phyloP scores from a whole-genome alignment of 1,140 invertebrate genomes.

The Ostrea denselamellosa region DNA sequence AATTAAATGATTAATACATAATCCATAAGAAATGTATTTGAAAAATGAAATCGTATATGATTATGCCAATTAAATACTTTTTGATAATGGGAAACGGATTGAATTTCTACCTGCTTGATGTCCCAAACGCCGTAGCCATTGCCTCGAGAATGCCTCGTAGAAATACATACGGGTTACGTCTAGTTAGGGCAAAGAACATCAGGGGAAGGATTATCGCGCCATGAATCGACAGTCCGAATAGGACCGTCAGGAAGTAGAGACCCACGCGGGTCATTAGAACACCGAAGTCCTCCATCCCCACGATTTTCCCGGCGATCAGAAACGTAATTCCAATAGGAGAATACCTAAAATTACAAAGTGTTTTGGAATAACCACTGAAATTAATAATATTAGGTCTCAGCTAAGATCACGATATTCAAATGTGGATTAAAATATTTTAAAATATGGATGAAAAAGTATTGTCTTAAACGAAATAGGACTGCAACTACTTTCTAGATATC shows the following conservation, averaged over 20 bases:
- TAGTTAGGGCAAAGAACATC: conserved; percentile 81
- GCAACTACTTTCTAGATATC: too few species aligned
- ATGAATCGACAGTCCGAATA: conserved; percentile 92
- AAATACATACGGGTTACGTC: conserved; percentile 82
- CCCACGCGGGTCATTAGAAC: conserved; percentile 91
- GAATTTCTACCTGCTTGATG: conserved; percentile 76
- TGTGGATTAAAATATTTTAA: too few species aligned
- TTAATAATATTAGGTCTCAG: too few species aligned
- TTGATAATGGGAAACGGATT: not conserved
- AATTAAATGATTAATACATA: too few species aligned
- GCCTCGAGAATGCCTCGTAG: conserved; percentile 83
- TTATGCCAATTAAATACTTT: not conserved
- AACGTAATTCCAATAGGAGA: conserved; percentile 95
- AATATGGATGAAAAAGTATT: too few species aligned
- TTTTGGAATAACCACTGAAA: conserved; percentile 7
- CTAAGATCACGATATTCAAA: too few species aligned
- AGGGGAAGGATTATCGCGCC: conserved; percentile 92
- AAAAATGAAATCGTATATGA: not conserved
- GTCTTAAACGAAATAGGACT: too few species aligned
- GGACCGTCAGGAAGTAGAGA: conserved; percentile 93
- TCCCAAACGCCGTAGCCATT: conserved; percentile 83
- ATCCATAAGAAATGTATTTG: not conserved
- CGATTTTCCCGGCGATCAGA: conserved; percentile 92
- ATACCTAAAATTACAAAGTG: conserved; percentile 83
- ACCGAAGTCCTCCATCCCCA: conserved; percentile 91